Evolutionary conservation across 2,797 vertebrate species (phyloP), one percentile per base, ranked within the genome.

Genomic region (Sphenopsis melanotis): DNA sequence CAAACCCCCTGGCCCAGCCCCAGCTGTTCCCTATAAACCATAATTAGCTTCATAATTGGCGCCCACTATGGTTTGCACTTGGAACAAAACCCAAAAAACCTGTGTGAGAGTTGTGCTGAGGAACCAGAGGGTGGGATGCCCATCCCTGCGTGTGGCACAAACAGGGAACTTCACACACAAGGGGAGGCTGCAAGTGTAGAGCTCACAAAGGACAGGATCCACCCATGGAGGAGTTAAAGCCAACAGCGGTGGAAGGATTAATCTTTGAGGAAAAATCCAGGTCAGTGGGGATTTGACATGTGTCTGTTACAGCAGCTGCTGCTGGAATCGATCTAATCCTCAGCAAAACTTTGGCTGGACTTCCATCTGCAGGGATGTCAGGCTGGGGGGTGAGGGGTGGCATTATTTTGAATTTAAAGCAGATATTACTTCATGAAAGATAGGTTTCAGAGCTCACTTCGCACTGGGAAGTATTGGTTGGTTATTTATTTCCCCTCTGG

Each of bases 211-310:
- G 5, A 27, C 29, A 3, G 0, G n/a, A 10, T 27, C 81, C 21
- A 3, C 27, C 53, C 81, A 47, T 3, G 68, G 18, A 1, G 1
- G 90, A 30, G 74, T 82, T 89, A 95, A 95, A 82, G 47, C 34
- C 52, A 50, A 6, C 70, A 9, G 1, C 0, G 3, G 52, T 1
- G 27, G 20, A 11, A 70, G 68, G 87, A 96, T 95, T 96, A 90
- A 83, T 92, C 66, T 69, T 30, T 50, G 79, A 76, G 82, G 78
- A 37, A 20, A 84, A 88, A 95, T 89, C 22, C 69, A 56, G 94
- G 95, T 95, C 95, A 95, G 78, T 41, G 3, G 8, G 93, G 95
- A 81, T 94, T 72, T 85, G 94, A 53, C 83, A 70, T 87, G 83
- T 91, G 93, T 79, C 84, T 50, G 44, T 81, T 66, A 20, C 63